phyloP scores from a whole-genome alignment of 1,140 invertebrate genomes.

The Drosophila teissieri region DNA sequence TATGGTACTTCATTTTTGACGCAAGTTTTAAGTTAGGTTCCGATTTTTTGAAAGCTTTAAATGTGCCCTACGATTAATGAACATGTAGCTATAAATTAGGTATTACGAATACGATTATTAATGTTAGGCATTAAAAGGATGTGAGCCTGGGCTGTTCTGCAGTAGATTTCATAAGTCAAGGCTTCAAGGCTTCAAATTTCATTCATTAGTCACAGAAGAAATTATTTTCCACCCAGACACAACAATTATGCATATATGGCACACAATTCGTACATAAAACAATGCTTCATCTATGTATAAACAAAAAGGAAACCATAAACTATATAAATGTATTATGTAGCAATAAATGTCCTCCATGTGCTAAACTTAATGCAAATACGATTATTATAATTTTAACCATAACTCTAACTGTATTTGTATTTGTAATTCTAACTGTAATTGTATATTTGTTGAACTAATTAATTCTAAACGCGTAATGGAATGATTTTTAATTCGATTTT shows the following conservation, averaged over 20 bases:
- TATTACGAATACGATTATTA: constrained; percentile 15
- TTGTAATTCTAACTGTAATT: constrained; percentile 54
- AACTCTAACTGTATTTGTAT: constrained; percentile 42
- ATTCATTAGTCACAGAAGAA: constrained; percentile 10
- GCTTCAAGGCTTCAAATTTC: not conserved
- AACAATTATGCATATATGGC: constrained; percentile 12
- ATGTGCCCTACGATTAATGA: constrained; percentile 70
- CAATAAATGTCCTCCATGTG: constrained; percentile 84
- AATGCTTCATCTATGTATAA: constrained; percentile 42
- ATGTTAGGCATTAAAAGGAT: constrained; percentile 17
- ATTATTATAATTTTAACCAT: constrained; percentile 47
- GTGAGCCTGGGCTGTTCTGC: constrained; percentile 6
- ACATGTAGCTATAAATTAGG: constrained; percentile 5
- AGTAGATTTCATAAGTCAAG: not conserved
- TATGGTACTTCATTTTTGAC: constrained; percentile 20
- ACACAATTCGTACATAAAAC: constrained; percentile 5
- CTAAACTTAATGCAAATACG: constrained; percentile 72
- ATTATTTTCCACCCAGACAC: constrained; percentile 9
- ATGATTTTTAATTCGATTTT: constrained; percentile 70
- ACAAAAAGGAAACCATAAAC: constrained; percentile 46
- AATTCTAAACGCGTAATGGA: constrained; percentile 53
- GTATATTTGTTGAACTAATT: constrained; percentile 75
- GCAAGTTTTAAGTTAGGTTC: constrained; percentile 44
- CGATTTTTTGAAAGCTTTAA: constrained; percentile 80
- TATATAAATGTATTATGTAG: constrained; percentile 75